Conservation (phyloP, 2,797 vertebrate species). For the Pseudopleuronectes americanus region DNA sequence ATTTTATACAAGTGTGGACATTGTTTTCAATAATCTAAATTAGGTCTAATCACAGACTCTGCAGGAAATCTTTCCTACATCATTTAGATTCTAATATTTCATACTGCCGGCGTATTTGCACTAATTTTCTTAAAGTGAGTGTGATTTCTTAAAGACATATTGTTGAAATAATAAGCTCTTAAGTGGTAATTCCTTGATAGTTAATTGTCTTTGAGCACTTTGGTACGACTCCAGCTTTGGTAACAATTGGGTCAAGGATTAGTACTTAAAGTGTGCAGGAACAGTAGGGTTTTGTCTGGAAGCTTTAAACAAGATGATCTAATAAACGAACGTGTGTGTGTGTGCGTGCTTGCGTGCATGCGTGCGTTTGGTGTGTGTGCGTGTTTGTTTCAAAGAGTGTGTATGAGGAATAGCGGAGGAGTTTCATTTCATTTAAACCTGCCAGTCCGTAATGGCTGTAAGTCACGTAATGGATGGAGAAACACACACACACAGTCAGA, state of each 20-base stretch:
- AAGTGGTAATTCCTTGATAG: not conserved
- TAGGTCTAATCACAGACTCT: not conserved
- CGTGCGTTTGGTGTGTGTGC: not conserved
- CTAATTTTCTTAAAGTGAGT: not conserved
- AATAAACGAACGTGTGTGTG: constrained; percentile 29
- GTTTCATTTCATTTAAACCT: constrained; percentile 67
- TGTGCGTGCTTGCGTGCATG: not conserved
- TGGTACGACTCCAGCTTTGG: not conserved
- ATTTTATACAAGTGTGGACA: too few species aligned
- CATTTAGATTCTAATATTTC: not conserved
- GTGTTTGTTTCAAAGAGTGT: not conserved
- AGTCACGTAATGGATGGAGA: constrained; percentile 69
- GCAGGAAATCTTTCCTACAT: too few species aligned
- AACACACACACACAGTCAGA: constrained; percentile 54
- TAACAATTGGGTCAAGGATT: constrained; percentile 31
- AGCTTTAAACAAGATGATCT: constrained; percentile 57
- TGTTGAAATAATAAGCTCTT: not conserved
- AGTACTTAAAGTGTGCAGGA: constrained; percentile 11
- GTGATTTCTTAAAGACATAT: not conserved
- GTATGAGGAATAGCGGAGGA: constrained; percentile 36
- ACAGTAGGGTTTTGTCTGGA: constrained; percentile 57
- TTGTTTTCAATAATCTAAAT: constrained; percentile 2
- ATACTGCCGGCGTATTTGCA: not conserved
- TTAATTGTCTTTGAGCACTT: not conserved
- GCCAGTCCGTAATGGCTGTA: constrained; percentile 57